These are phyloP conservation scores for Netelia melanura DNA, from an alignment of 2,888 invertebrate genomes.

Conservation along the genomic window DNA sequence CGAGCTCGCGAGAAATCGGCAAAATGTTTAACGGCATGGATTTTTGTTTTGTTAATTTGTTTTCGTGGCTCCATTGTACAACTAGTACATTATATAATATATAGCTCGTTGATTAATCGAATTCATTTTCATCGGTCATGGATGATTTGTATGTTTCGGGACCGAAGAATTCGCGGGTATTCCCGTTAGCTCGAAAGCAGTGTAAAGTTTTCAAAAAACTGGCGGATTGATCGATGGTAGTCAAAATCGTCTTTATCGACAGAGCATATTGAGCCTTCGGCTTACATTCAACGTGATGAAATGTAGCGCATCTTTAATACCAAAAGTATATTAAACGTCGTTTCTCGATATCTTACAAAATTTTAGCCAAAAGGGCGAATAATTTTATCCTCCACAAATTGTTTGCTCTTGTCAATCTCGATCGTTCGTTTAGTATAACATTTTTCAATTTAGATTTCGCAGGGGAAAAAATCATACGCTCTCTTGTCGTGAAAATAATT, in stretches of 20 bases:
- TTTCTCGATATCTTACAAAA: neutral
- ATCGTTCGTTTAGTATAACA: neutral
- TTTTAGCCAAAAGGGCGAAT: neutral
- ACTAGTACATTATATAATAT: neutral
- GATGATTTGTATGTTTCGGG: conserved; percentile 37
- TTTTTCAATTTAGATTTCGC: neutral
- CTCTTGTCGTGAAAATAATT: neutral
- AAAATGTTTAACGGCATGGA: conserved; percentile 1
- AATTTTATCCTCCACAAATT: neutral
- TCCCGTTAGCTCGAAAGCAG: conserved; percentile 37
- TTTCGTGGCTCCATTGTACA: neutral
- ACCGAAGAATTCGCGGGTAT: conserved; percentile 22
- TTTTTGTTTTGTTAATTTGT: conserved; percentile 31
- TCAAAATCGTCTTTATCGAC: conserved; percentile 23
- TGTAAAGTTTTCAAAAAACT: conserved; percentile 67
- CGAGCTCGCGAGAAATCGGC: conserved; percentile 55
- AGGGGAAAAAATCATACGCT: conserved; percentile 4
- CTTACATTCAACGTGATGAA: neutral
- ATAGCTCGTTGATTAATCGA: neutral
- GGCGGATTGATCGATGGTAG: conserved; percentile 34
- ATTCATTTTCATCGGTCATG: conserved; percentile 10
- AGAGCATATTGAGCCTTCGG: neutral
- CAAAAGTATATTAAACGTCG: neutral
- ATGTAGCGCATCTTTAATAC: neutral
- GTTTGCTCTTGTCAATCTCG: conserved; percentile 16